A percentile compares a stretch with the other conserved stretches of the same genome.
These are phyloP conservation scores for Heliconius hortense DNA, from an alignment of 2,888 invertebrate genomes.

Conservation along the genomic window DNA sequence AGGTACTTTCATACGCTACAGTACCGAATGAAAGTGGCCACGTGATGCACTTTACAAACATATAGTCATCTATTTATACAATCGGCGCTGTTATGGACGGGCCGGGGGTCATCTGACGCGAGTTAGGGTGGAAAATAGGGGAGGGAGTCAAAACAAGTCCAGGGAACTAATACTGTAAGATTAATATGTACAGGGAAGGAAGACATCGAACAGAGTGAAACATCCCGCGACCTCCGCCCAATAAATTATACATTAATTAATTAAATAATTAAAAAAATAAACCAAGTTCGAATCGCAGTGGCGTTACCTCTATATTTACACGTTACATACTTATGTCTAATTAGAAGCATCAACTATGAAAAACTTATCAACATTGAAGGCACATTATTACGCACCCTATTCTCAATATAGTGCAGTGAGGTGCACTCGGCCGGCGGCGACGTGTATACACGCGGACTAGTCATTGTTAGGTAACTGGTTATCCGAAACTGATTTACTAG, in stretches of 20 bases:
- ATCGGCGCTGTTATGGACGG: constrained; percentile 48
- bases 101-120: constrained; percentile 22
- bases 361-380: constrained; percentile 80
- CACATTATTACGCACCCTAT: constrained; percentile 81
- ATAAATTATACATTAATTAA: constrained; percentile 64
- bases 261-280: constrained; percentile 78
- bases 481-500: neutral
- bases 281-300: constrained; percentile 71
- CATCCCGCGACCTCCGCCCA: constrained; percentile 55
- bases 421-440: constrained; percentile 57
- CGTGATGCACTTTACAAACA: constrained; percentile 65
- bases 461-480: constrained; percentile 40
- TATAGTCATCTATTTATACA: constrained; percentile 75
- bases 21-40: constrained; percentile 62
- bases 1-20: constrained; percentile 64
- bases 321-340: constrained; percentile 68
- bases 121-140: neutral
- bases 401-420: constrained; percentile 65
- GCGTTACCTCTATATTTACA: constrained; percentile 76
- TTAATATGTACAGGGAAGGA: constrained; percentile 32
- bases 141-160: neutral
- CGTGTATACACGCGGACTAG: constrained; percentile 47
- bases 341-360: constrained; percentile 81
- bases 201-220: constrained; percentile 30
- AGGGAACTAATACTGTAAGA: constrained; percentile 13